phyloP scores from a whole-genome alignment of 2,888 invertebrate genomes.

The Aricia artaxerxes region DNA sequence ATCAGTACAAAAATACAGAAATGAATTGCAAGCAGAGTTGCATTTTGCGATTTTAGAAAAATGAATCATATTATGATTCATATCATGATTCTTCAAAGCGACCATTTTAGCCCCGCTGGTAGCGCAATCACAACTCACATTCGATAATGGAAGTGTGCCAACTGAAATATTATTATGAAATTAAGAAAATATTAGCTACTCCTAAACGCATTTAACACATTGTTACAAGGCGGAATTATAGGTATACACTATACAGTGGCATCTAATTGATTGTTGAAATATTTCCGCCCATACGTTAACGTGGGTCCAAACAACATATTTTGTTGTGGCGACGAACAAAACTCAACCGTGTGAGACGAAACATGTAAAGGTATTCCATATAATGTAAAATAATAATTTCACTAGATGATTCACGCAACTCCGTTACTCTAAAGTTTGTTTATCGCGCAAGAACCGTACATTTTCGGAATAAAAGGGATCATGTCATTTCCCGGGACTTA shows the following conservation, averaged over 20 bases:
- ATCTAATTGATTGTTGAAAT: slow-evolving; percentile 26
- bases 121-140: background rate
- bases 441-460: too few species aligned
- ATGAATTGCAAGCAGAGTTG: too few species aligned
- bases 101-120: background rate
- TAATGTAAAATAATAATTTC: too few species aligned
- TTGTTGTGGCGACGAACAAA: background rate
- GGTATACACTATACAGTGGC: background rate
- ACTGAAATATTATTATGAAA: slow-evolving; percentile 23
- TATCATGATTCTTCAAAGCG: too few species aligned
- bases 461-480: too few species aligned
- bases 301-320: slow-evolving; percentile 19
- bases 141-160: slow-evolving; percentile 3
- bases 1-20: too few species aligned
- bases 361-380: slow-evolving; percentile 1
- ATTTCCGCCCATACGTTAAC: slow-evolving; percentile 26
- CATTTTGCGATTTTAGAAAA: too few species aligned
- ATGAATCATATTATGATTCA: too few species aligned
- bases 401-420: too few species aligned
- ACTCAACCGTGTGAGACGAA: slow-evolving; percentile 12
- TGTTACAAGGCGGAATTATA: slow-evolving; percentile 26
- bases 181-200: slow-evolving; percentile 29
- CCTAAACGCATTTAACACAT: slow-evolving; percentile 16
- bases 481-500: too few species aligned
- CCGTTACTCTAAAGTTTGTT: too few species aligned